Evolutionary conservation across 2,888 invertebrate genomes (phyloP).

Genomic region (Leptinotarsa peninsularis): DNA sequence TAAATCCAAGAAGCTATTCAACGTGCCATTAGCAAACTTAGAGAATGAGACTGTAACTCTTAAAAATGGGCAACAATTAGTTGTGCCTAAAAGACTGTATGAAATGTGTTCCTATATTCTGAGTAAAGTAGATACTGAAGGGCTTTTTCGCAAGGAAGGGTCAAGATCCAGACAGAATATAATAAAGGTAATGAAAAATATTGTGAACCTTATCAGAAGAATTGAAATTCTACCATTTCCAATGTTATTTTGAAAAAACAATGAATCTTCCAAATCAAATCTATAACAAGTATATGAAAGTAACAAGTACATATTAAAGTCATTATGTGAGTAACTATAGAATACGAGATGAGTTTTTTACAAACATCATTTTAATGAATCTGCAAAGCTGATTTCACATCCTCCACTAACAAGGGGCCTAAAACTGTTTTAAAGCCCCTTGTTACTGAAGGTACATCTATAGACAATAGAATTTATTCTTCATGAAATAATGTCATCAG

Average conservation of each 20-base stretch:
- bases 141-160: slow-evolving; percentile 90
- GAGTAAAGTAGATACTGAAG: slow-evolving; percentile 80
- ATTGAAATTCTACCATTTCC: too few relatives aligned
- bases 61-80: slow-evolving; percentile 76
- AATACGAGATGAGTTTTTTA: too few relatives aligned
- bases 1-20: slow-evolving; percentile 68
- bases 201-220: neutral
- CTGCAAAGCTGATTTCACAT: too few relatives aligned
- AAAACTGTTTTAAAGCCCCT: too few relatives aligned
- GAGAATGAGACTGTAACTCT: slow-evolving; percentile 71
- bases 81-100: slow-evolving; percentile 79
- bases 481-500: too few relatives aligned
- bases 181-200: slow-evolving; percentile 72
- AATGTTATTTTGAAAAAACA: neutral
- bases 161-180: slow-evolving; percentile 85
- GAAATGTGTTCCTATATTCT: slow-evolving; percentile 79
- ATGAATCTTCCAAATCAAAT: neutral
- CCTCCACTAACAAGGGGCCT: too few relatives aligned
- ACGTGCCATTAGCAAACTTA: slow-evolving; percentile 68
- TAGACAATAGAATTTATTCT: too few relatives aligned
- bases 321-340: too few relatives aligned
- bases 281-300: too few relatives aligned
- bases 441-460: too few relatives aligned
- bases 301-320: too few relatives aligned
- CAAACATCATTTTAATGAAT: too few relatives aligned